phyloP scores from a whole-genome alignment of 2,888 invertebrate genomes.

The Archips xylosteana region DNA sequence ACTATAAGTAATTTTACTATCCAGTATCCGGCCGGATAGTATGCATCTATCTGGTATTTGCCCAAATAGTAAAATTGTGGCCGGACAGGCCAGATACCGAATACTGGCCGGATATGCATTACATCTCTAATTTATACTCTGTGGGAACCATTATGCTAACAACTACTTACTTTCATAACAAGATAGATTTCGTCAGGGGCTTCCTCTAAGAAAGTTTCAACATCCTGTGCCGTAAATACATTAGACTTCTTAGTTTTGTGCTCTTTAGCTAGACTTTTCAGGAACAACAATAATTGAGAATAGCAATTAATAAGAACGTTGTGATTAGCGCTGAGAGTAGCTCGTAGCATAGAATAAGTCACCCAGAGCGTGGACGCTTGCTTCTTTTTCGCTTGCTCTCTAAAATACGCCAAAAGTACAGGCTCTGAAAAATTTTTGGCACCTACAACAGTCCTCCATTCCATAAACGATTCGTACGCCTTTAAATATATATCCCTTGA shows the following conservation, averaged over 20 bases:
- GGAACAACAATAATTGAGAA: slow-evolving; percentile 27
- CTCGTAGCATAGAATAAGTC: slow-evolving; percentile 27
- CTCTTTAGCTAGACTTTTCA: slow-evolving; percentile 25
- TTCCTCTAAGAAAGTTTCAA: slow-evolving; percentile 24
- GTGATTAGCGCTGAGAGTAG: slow-evolving; percentile 27
- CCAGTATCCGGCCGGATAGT: too few relatives aligned
- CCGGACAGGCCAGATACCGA: too few relatives aligned
- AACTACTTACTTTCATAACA: slow-evolving; percentile 18
- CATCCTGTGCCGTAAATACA: slow-evolving; percentile 17
- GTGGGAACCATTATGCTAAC: too few relatives aligned
- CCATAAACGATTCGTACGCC: slow-evolving; percentile 32
- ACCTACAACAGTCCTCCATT: slow-evolving; percentile 33
- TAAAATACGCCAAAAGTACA: slow-evolving; percentile 36
- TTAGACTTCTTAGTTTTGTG: slow-evolving; percentile 17
- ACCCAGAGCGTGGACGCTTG: slow-evolving; percentile 31
- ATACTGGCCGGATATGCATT: too few relatives aligned
- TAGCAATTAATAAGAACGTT: slow-evolving; percentile 29
- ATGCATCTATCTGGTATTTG: too few relatives aligned
- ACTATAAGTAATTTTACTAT: too few relatives aligned
- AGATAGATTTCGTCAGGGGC: slow-evolving; percentile 29
- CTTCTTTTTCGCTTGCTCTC: slow-evolving; percentile 21
- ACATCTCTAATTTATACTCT: too few relatives aligned
- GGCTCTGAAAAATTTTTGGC: slow-evolving; percentile 34
- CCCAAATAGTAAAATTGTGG: too few relatives aligned
- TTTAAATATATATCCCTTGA: slow-evolving; percentile 7